Percentiles rank a stretch among this genome's conserved stretches.
Conservation (phyloP, 2,888 invertebrate species). For the Drosophila mimica region DNA sequence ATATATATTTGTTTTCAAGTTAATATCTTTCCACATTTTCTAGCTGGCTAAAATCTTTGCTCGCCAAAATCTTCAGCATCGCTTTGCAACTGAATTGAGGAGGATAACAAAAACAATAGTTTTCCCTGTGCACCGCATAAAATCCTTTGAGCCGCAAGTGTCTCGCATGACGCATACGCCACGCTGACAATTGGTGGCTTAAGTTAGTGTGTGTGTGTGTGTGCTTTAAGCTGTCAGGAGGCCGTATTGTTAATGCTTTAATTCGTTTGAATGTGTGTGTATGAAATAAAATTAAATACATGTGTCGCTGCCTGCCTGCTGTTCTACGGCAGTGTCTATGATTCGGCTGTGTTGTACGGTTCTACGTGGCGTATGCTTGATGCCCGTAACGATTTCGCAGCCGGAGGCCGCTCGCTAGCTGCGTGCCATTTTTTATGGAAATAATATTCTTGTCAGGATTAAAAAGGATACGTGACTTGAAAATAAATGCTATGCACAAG, state of each 20-base stretch:
- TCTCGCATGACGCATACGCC: slow-evolving; percentile 44
- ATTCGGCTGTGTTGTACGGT: slow-evolving; percentile 65
- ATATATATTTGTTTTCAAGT: background rate
- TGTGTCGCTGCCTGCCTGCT: slow-evolving; percentile 51
- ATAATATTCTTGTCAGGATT: slow-evolving; percentile 85
- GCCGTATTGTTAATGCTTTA: slow-evolving; percentile 39
- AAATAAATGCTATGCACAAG: slow-evolving; percentile 82
- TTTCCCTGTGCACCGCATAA: background rate
- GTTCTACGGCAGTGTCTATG: slow-evolving; percentile 55
- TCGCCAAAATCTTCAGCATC: background rate
- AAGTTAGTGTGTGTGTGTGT: slow-evolving; percentile 10
- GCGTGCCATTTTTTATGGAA: slow-evolving; percentile 78
- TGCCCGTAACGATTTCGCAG: slow-evolving; percentile 50
- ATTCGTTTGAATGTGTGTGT: slow-evolving; percentile 16
- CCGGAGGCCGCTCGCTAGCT: slow-evolving; percentile 30
- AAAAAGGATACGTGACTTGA: slow-evolving; percentile 85
- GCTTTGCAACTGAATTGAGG: background rate
- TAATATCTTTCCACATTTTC: background rate
- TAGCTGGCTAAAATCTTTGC: background rate
- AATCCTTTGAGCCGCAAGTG: slow-evolving; percentile 50
- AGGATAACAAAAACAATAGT: background rate
- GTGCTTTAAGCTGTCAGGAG: slow-evolving; percentile 39
- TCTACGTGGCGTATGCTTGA: slow-evolving; percentile 71
- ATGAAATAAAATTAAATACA: slow-evolving; percentile 71
- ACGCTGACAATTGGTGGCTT: slow-evolving; percentile 28